Conservation (phyloP, 1,140 invertebrate species). For the Pseudachorutes palmiensis region DNA sequence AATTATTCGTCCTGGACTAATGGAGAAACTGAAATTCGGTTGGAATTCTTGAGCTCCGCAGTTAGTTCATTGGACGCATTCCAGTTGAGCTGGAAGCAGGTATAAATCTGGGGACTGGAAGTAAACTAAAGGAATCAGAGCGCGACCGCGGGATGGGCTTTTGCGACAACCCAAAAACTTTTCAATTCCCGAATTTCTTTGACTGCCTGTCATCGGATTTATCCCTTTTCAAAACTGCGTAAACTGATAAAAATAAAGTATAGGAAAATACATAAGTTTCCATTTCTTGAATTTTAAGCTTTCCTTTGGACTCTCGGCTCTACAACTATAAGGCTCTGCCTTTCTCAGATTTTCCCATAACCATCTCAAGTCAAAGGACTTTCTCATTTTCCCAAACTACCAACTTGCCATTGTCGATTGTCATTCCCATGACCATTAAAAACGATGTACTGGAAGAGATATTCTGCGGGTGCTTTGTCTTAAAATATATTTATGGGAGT, state of each 20-base stretch:
- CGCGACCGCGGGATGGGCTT: neutral
- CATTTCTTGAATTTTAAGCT: neutral
- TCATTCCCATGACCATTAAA: constrained; percentile 10
- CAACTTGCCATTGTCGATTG: neutral
- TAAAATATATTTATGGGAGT: no score
- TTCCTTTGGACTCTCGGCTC: no score
- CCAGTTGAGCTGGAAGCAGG: neutral
- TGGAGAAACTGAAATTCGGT: neutral
- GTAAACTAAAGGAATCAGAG: constrained; percentile 5
- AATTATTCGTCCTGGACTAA: neutral
- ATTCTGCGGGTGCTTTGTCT: neutral
- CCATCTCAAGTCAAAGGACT: no score
- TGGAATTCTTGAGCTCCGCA: neutral
- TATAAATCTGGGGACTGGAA: neutral
- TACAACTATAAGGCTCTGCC: no score
- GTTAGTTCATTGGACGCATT: neutral
- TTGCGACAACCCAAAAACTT: neutral
- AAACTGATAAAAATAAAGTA: neutral
- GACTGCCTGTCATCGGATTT: constrained; percentile 1
- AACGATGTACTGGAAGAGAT: neutral
- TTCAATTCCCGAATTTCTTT: neutral
- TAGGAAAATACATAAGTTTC: neutral
- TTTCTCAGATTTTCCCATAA: no score
- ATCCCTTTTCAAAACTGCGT: neutral
- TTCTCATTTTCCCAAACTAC: neutral